Base-by-base conservation (phyloP, 2,888 invertebrate genomes). In the Parnassius apollo region DNA sequence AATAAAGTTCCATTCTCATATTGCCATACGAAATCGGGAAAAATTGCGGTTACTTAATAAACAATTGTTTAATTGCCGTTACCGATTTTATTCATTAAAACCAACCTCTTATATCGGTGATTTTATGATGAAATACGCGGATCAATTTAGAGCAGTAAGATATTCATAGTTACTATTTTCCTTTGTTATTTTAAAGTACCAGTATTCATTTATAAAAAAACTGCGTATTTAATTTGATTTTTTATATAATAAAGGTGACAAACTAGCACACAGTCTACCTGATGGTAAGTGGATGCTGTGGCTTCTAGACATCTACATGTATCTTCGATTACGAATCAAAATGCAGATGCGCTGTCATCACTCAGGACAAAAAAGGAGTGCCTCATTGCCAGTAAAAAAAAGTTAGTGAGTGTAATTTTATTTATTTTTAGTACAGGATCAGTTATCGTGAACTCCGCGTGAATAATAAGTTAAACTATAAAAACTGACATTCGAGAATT, bases 21-120 rank as follows among this genome's bases (percentile, higher is more conserved):
- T 80, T 77, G 77, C 72, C 75, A 80, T 81, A 84, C 79, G 82
- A 85, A 89, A 88, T 85, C 78, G 80, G 76, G 74, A 80, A 84
- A 87, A 86, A 84, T 84, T 80, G 72, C 72, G 52, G 68, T 90
- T 89, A 80, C 88, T 78, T 85, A 84, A 90, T 75, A 68, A 68
- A 69, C 73, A 72, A 71, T 74, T 71, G 70, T 72, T 69, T 87
- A 89, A 88, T 88, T 88, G 82, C 72, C 82, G 83, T 85, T 78
- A 76, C 83, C 69, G 83, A 86, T 86, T 85, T 81, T 84, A 83
- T 81, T 82, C 35, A 35, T 35, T 80, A 82, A 56, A 83, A 76
- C 72, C 76, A 74, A 85, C 84, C 78, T 79, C 81, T 86, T 83
- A 81, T 42, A n/a, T 78, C 77, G 72, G 70, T 75, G 75, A 81